A percentile compares a stretch with the other conserved stretches of the same genome.
Conservation (phyloP, 2,888 invertebrate species). For the Blastobasis lacticolella region DNA sequence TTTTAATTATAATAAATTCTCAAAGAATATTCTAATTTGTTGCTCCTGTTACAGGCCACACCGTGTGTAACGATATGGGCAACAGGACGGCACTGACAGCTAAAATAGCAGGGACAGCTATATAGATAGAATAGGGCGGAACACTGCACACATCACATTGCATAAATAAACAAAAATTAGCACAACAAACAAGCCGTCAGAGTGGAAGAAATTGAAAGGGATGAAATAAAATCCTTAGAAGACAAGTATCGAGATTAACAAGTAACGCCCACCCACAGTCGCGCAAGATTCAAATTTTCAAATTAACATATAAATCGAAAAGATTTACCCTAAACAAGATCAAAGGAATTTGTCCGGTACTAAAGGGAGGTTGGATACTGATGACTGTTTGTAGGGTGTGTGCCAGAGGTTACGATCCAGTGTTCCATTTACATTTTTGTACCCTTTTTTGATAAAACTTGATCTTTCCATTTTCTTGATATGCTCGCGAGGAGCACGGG, state of each 20-base stretch:
- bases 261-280: slow-evolving; percentile 45
- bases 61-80: too few relatives aligned
- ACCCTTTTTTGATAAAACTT: slow-evolving; percentile 32
- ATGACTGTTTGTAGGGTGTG: slow-evolving; percentile 56
- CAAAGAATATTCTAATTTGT: too few relatives aligned
- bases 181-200: too few relatives aligned
- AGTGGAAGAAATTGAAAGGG: slow-evolving; percentile 24
- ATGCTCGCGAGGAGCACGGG: slow-evolving; percentile 11
- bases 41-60: too few relatives aligned
- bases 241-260: slow-evolving; percentile 50
- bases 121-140: too few relatives aligned
- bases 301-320: slow-evolving; percentile 73
- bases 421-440: slow-evolving; percentile 42
- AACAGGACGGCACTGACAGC: too few relatives aligned
- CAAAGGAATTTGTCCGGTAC: slow-evolving; percentile 66
- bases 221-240: slow-evolving; percentile 36
- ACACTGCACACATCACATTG: too few relatives aligned
- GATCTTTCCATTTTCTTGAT: slow-evolving; percentile 23
- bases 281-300: slow-evolving; percentile 63
- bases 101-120: background rate
- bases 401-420: slow-evolving; percentile 32
- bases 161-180: too few relatives aligned
- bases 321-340: slow-evolving; percentile 70
- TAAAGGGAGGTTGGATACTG: slow-evolving; percentile 36
- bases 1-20: too few relatives aligned